Conservation (phyloP, 2,113 vertebrate genomes). For the Gymnorhina tibicen region DNA sequence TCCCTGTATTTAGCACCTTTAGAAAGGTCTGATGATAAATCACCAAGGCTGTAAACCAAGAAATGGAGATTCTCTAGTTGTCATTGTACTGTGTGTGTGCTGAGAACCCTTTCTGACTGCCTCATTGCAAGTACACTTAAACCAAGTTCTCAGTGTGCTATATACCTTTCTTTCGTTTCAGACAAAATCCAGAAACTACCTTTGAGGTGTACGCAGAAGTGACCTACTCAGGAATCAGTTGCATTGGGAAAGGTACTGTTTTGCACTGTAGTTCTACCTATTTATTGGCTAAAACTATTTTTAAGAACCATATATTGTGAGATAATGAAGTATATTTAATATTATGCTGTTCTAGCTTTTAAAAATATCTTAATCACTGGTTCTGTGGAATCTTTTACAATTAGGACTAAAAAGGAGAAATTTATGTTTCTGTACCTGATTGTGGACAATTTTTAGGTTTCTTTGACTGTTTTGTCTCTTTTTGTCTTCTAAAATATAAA, state of each 20-base stretch:
- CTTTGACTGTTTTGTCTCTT: not conserved
- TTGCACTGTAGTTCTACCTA: not conserved
- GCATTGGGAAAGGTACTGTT: slow-evolving; percentile 78
- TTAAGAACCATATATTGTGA: not conserved
- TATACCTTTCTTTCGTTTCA: slow-evolving; percentile 64
- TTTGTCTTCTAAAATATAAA: not conserved
- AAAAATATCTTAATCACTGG: not conserved
- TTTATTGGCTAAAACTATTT: not conserved
- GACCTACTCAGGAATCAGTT: slow-evolving; percentile 73
- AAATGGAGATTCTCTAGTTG: not conserved
- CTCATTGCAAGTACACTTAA: not conserved
- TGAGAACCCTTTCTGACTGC: not conserved
- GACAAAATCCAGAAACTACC: slow-evolving; percentile 89
- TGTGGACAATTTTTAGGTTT: not conserved
- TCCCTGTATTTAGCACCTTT: not conserved
- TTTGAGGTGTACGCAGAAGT: slow-evolving; percentile 96
- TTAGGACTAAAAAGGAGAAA: not conserved
- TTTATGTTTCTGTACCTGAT: not conserved
- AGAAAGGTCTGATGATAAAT: not conserved
- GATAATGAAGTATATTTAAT: not conserved
- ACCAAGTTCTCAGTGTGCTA: not conserved
- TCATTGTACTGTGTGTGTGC: not conserved
- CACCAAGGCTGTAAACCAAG: not conserved
- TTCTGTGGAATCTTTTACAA: not conserved
- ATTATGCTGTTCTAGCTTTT: not conserved